These are phyloP conservation scores for Thelaira solivaga DNA, from an alignment of 2,888 invertebrate species.

Conservation along the genomic window DNA sequence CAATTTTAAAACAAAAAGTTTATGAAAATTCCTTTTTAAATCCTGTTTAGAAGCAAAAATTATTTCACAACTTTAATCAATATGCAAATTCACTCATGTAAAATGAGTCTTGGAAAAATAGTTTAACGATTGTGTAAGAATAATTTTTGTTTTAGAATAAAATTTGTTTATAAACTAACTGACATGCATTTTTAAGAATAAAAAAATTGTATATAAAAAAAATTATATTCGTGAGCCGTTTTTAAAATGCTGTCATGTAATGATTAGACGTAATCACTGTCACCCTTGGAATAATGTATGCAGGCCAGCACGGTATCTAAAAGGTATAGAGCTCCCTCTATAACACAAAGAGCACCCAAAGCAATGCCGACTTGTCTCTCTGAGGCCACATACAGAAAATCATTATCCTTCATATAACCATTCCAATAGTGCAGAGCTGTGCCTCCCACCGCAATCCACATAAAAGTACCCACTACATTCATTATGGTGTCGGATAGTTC, in stretches of 20 bases:
- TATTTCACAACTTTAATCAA: no score
- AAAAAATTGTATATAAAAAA: no score
- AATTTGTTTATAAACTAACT: no score
- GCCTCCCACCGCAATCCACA: conserved; percentile 91
- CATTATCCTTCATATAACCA: conserved; percentile 89
- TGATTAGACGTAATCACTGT: conserved; percentile 68
- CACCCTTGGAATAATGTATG: conserved; percentile 84
- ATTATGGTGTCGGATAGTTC: conserved; percentile 88
- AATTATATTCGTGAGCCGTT: no score
- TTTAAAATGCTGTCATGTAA: background rate
- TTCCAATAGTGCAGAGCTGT: conserved; percentile 93
- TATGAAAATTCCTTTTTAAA: no score
- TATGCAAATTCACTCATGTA: no score
- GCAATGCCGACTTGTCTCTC: conserved; percentile 90
- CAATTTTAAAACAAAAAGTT: no score
- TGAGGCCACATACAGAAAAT: conserved; percentile 84
- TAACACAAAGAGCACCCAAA: conserved; percentile 87
- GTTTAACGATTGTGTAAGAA: no score
- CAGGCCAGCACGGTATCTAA: conserved; percentile 88
- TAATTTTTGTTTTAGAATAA: no score
- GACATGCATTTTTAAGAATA: no score
- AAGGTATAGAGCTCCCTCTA: conserved; percentile 87
- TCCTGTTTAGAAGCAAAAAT: no score
- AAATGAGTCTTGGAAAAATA: no score
- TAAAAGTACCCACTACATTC: conserved; percentile 90